Evolutionary conservation across 2,888 invertebrate species (phyloP).

Genomic region (Drosophila maculinotata): DNA sequence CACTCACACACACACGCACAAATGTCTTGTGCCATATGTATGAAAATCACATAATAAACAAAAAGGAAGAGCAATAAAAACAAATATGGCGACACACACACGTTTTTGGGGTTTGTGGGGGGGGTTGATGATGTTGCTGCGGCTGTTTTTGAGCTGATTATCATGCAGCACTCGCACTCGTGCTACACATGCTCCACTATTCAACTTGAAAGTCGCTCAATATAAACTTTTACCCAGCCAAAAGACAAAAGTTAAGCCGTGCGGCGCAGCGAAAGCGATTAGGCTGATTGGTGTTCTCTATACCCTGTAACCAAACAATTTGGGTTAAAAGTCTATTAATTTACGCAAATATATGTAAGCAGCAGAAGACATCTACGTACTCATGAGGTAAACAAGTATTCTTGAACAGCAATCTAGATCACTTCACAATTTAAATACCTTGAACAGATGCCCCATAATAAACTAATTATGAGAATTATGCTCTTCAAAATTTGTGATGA

Average conservation of each 20-base stretch:
- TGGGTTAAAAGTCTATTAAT: no score
- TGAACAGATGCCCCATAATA: no score
- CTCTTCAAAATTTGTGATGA: no score
- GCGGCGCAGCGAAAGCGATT: conserved; percentile 83
- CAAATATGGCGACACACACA: conserved; percentile 80
- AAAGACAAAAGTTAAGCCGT: conserved; percentile 78
- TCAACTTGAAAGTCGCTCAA: conserved; percentile 61
- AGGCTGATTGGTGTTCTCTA: conserved; percentile 70
- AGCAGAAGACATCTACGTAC: no score
- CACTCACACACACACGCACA: conserved; percentile 7
- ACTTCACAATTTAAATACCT: no score
- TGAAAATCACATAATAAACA: conserved; percentile 78
- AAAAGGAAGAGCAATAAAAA: conserved; percentile 77
- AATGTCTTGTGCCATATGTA: conserved; percentile 68
- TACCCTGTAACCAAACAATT: background rate
- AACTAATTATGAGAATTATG: no score
- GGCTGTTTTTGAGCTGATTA: conserved; percentile 54
- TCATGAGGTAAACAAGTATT: no score
- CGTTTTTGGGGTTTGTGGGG: conserved; percentile 14
- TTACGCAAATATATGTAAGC: no score
- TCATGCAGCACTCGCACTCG: conserved; percentile 66
- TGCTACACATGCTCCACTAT: conserved; percentile 58
- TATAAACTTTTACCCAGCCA: conserved; percentile 45
- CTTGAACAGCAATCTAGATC: no score
- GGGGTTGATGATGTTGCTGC: conserved; percentile 31